Evolutionary conservation across 1,140 invertebrate genomes (phyloP).

Genomic region (Aphidius ervi): DNA sequence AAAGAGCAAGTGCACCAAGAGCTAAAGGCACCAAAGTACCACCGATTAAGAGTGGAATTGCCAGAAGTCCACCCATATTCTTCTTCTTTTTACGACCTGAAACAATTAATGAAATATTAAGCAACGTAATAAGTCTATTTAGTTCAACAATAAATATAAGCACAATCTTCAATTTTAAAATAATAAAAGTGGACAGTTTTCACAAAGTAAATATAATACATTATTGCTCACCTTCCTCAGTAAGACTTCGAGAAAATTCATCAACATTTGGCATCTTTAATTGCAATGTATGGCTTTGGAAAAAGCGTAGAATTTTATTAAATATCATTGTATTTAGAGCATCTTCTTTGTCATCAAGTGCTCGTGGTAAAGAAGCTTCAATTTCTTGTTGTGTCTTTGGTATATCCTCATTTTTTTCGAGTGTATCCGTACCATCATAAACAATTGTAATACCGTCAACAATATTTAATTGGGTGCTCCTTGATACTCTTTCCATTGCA

Average conservation of each 20-base stretch:
- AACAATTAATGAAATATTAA: slow-evolving; percentile 14
- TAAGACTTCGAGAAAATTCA: slow-evolving; percentile 59
- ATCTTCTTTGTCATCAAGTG: slow-evolving; percentile 65
- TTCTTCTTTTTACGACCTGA: slow-evolving; percentile 64
- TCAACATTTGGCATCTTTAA: slow-evolving; percentile 64
- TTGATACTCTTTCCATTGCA: slow-evolving; percentile 65
- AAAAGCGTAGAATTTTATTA: slow-evolving; percentile 68
- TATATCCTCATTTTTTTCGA: slow-evolving; percentile 39
- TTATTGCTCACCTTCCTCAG: slow-evolving; percentile 48
- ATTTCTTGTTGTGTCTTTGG: slow-evolving; percentile 58
- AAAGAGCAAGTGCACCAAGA: slow-evolving; percentile 70
- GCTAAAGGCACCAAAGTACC: slow-evolving; percentile 75
- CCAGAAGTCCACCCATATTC: slow-evolving; percentile 65
- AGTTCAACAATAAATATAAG: neutral
- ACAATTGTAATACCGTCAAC: slow-evolving; percentile 70
- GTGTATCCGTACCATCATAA: slow-evolving; percentile 52
- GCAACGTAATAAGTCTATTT: neutral
- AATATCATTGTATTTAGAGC: slow-evolving; percentile 70
- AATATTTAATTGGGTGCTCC: slow-evolving; percentile 60
- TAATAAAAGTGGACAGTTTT: no score
- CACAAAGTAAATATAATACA: neutral
- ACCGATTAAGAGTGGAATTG: slow-evolving; percentile 72
- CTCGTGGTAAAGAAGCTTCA: slow-evolving; percentile 65
- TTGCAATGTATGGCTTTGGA: slow-evolving; percentile 73
- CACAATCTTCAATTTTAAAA: neutral